Conservation (phyloP, 2,113 vertebrate species). For the Brachyistius frenatus region DNA sequence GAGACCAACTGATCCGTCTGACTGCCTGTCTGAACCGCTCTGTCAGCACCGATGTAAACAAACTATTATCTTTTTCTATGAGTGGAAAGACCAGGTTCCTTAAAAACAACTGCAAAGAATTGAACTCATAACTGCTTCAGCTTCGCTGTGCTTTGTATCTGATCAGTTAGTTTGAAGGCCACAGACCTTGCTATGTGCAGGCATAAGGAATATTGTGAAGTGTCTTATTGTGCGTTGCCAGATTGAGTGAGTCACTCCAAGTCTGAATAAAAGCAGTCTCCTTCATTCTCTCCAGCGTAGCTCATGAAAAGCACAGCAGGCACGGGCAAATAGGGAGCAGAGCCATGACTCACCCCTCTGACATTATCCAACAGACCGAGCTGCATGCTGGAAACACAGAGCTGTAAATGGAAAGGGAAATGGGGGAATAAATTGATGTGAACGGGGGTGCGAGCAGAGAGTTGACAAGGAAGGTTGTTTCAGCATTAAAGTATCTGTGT, state of each 20-base stretch:
- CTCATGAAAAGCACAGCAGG: slow-evolving; percentile 73
- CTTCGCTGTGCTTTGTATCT: slow-evolving; percentile 29
- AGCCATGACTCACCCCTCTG: slow-evolving; percentile 74
- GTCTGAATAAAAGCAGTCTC: slow-evolving; percentile 54
- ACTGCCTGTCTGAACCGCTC: background rate
- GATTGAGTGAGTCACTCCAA: slow-evolving; percentile 63
- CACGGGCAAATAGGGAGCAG: slow-evolving; percentile 61
- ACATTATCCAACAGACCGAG: slow-evolving; percentile 59
- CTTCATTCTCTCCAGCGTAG: slow-evolving; percentile 47
- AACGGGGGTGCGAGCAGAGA: slow-evolving; percentile 21
- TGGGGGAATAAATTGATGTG: slow-evolving; percentile 40
- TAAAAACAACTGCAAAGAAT: slow-evolving; percentile 17
- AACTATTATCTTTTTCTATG: background rate
- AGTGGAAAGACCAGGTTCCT: background rate
- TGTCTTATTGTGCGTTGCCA: slow-evolving; percentile 53
- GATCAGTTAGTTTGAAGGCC: slow-evolving; percentile 43
- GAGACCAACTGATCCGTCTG: background rate
- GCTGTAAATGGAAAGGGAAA: slow-evolving; percentile 56
- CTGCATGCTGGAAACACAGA: slow-evolving; percentile 51
- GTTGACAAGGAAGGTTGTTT: slow-evolving; percentile 31
- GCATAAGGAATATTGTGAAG: slow-evolving; percentile 29
- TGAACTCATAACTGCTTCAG: slow-evolving; percentile 1
- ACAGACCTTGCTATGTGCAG: slow-evolving; percentile 5
- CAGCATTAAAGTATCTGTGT: slow-evolving; percentile 5
- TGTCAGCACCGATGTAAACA: background rate